Conservation (phyloP, 2,113 vertebrate genomes). For the Colinus virginianus region DNA sequence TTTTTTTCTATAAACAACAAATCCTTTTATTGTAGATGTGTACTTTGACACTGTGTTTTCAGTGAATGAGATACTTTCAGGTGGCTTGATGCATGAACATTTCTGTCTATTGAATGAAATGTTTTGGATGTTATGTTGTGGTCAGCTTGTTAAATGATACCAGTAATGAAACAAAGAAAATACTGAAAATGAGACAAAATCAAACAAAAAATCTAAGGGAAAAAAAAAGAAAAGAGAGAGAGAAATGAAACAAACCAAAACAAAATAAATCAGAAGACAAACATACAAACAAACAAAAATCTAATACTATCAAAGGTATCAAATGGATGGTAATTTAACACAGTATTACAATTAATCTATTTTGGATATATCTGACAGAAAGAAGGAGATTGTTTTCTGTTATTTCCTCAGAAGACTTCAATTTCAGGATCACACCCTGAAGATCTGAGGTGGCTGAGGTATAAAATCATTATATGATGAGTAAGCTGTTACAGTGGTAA, state of each 20-base stretch:
- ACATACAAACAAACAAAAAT: too few relatives aligned
- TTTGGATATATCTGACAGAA: neutral
- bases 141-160: neutral
- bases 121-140: neutral
- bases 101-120: neutral
- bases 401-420: neutral
- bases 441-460: neutral
- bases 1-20: neutral
- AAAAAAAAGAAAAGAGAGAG: too few relatives aligned
- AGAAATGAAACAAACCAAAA: too few relatives aligned
- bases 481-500: neutral
- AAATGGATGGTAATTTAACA: neutral
- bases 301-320: neutral
- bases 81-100: neutral
- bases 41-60: neutral
- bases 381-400: neutral
- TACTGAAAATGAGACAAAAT: neutral
- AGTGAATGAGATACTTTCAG: neutral
- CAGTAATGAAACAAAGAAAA: neutral
- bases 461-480: fast-evolving
- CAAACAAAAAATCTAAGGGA: too few relatives aligned
- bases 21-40: neutral
- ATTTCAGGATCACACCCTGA: too few relatives aligned
- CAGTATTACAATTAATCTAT: neutral
- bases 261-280: too few relatives aligned